Evolutionary conservation across 2,888 invertebrate genomes (phyloP), one percentile per base, ranked within the genome.

Genomic region (Drosophila helvetica): DNA sequence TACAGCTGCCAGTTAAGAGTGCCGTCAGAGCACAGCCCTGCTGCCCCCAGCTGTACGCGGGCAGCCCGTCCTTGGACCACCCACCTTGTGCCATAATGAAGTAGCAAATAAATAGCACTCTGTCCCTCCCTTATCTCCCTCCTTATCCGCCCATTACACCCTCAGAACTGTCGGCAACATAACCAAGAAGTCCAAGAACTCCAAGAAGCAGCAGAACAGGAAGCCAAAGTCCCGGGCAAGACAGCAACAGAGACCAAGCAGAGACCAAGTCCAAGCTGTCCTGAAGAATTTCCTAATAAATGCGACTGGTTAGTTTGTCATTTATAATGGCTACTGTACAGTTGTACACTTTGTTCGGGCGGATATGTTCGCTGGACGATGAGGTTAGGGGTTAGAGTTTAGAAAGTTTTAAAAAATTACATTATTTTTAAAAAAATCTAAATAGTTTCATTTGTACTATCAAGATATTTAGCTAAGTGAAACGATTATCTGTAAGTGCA

Each of bases 81-180:
- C 75, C 66, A 64, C 78, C 78, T 77, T 70, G 65, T 53, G 73
- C 84, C 22, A 70, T 81, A 81, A 81, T 86, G 84, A 81, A 84
- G 84, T 84, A 75, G 81, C 86, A 80, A 86, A 86, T 80, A 84
- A 81, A 86, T 86, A 78, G 84, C 80, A 56, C 56, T 67, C 22
- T 42, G 19, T 18, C 25, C 50, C 38, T 15, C 1, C 8, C 17
- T 12, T 27, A 27, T 25, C 25, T 25, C 38, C n/a, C 61, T n/a
- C 7, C 7, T 43, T 53, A 4, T 9, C 19, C 18, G 9, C 9
- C 15, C 8, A 30, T 19, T 22, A 3, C 12, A 15, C 55, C 57
- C 48, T 51, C 12, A 51, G 12, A 51, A 55, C 75, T 66, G 72
- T 72, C 72, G 62, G 58, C 51, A 47, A 66, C 75, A 69, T 54